A percentile compares a stretch with the other conserved stretches of the same genome.
Evolutionary conservation across 2,888 invertebrate species (phyloP).

Genomic region (Chrysolina oricalcia): DNA sequence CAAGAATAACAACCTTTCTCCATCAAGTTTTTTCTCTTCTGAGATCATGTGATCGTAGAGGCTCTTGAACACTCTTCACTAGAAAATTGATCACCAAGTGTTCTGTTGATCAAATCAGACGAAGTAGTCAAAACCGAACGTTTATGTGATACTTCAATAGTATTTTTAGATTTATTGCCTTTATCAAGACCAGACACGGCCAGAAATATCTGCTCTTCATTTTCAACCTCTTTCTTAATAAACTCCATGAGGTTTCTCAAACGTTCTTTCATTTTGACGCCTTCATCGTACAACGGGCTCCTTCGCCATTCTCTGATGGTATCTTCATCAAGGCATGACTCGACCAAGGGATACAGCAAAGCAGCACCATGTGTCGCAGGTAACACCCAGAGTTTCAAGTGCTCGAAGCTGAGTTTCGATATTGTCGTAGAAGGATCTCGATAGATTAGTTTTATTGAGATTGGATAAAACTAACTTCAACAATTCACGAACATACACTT

Average conservation of each 20-base stretch:
- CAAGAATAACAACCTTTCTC: too few species aligned
- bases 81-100: too few species aligned
- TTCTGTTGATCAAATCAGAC: too few species aligned
- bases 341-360: conserved; percentile 57
- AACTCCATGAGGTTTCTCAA: conserved; percentile 39
- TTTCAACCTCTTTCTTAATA: too few species aligned
- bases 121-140: conserved; percentile 40
- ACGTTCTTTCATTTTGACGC: too few species aligned
- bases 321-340: conserved; percentile 58
- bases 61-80: too few species aligned
- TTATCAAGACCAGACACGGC: conserved; percentile 46
- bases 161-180: conserved; percentile 55
- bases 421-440: conserved; percentile 52
- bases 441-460: conserved; percentile 53
- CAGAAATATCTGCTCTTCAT: too few species aligned
- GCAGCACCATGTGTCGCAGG: conserved; percentile 56
- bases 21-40: too few species aligned
- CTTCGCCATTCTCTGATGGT: conserved; percentile 53
- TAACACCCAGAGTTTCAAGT: conserved; percentile 56
- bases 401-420: conserved; percentile 58
- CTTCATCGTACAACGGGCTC: conserved; percentile 38
- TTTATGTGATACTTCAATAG: too few species aligned
- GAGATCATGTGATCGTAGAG: too few species aligned
- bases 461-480: too few species aligned
- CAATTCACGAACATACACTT: too few species aligned